These are phyloP conservation scores for Rallus crepitans DNA, from an alignment of 2,797 vertebrate species.

Conservation along the genomic window DNA sequence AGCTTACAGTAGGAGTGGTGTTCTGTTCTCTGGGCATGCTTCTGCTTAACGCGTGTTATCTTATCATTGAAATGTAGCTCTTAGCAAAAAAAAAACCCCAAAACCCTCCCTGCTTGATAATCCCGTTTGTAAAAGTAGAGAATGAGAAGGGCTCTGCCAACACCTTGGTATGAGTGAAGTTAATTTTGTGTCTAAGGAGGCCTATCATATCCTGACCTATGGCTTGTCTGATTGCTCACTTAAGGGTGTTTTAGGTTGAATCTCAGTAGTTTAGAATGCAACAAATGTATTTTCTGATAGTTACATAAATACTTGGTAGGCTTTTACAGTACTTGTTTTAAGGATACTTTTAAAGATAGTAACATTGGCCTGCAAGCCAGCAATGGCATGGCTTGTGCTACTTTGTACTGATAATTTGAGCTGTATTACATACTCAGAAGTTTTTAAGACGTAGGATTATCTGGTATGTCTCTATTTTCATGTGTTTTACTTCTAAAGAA, in stretches of 20 bases:
- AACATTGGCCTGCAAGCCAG: neutral
- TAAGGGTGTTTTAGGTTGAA: neutral
- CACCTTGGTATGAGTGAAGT: neutral
- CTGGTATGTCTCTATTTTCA: neutral
- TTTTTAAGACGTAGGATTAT: too few relatives aligned
- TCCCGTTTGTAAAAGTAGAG: neutral
- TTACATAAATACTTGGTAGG: neutral
- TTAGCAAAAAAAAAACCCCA: neutral
- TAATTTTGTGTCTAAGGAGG: neutral
- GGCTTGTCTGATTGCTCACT: neutral
- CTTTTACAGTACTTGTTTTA: neutral
- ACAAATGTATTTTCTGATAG: neutral
- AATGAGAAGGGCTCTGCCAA: neutral
- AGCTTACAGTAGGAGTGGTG: neutral
- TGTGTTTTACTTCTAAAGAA: neutral
- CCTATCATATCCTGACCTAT: neutral
- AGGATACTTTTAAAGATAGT: neutral
- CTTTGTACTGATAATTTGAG: neutral
- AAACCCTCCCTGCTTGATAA: neutral
- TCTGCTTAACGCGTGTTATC: neutral
- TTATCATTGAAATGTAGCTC: neutral
- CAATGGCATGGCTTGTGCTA: neutral
- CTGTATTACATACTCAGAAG: accelerated
- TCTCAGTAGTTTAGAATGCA: neutral
- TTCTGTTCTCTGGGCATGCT: neutral